Base-by-base conservation (phyloP, 2,113 vertebrate genomes). In the Chaetodon trifascialis region DNA sequence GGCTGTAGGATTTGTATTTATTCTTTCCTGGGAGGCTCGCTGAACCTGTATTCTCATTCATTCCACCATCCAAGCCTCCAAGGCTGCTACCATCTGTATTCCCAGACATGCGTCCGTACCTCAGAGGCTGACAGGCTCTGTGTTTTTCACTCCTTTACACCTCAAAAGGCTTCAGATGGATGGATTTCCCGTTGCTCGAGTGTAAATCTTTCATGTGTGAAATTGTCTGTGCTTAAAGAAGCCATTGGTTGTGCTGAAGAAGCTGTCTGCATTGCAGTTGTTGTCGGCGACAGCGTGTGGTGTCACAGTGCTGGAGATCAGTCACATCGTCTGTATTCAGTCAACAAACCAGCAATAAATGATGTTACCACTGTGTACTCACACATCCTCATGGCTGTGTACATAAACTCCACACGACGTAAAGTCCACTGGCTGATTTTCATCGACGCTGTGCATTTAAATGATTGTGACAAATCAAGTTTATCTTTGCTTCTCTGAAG, bases 151-250 rank as follows among this genome's bases (percentile, higher is more conserved):
- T 62, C 49, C 52, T 83, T 73, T 76, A 60, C 82, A 66, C 66
- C 87, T 82, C 70, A 56, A 19, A 19, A 91, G 83, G 85, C 73
- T 64, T 62, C 85, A 83, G 85, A 85, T 87, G 83, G 83, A 86
- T 73, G 69, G 83, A 79, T 88, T 76, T 73, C 76, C 71, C 62
- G 14, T 81, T 58, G 83, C 81, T 82, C 2, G 51, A 74, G 30
- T 82, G 89, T 92, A 86, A 93, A 92, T 92, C 89, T 90, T 79
- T 87, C 91, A 90, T 88, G 91, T 89, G 88, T 90, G 89, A 92
- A 91, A 93, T 92, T 90, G 91, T 88, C 81, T 90, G 88, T 74
- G 87, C 89, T 91, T 91, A 89, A 91, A 88, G 86, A 84, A 88
- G 83, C 85, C 66, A 40, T 77, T 16, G 56, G 79, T 34, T 52